A percentile compares a stretch with the other conserved stretches of the same genome.
These are phyloP conservation scores for Catharus minimus DNA, from an alignment of 2,113 vertebrate species.

Conservation along the genomic window DNA sequence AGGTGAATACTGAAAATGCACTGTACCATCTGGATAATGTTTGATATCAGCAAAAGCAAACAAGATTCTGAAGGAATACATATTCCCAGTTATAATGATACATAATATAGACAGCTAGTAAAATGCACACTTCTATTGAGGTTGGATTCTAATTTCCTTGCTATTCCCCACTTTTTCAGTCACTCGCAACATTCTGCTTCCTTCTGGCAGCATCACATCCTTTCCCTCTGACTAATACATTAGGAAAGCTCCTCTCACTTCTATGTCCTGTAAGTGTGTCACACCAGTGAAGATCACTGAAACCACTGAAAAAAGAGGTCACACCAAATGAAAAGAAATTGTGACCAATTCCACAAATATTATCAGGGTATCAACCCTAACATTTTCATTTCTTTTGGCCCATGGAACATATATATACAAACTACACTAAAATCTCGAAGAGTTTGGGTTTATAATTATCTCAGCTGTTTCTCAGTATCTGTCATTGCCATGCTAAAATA, in stretches of 20 bases:
- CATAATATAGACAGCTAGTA: neutral
- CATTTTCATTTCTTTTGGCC: neutral
- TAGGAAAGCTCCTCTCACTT: neutral
- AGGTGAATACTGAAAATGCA: slow-evolving; percentile 18
- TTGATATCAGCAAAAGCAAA: slow-evolving; percentile 50
- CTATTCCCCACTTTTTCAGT: neutral
- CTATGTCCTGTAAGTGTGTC: neutral
- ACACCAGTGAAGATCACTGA: neutral
- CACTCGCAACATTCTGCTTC: neutral
- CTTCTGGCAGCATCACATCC: neutral
- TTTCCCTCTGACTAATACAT: neutral
- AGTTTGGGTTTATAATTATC: neutral
- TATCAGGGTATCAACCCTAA: neutral
- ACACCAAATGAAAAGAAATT: neutral
- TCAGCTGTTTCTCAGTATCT: neutral
- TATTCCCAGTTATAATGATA: neutral
- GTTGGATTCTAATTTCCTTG: neutral
- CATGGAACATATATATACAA: neutral
- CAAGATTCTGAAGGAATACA: slow-evolving; percentile 3
- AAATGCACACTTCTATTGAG: neutral
- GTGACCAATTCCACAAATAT: neutral
- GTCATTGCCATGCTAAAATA: neutral
- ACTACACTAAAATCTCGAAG: neutral
- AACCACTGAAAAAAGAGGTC: neutral
- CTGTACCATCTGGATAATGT: slow-evolving; percentile 20